Evolutionary conservation across 2,797 vertebrate genomes (phyloP).

Genomic region (Neoniphon sammara): DNA sequence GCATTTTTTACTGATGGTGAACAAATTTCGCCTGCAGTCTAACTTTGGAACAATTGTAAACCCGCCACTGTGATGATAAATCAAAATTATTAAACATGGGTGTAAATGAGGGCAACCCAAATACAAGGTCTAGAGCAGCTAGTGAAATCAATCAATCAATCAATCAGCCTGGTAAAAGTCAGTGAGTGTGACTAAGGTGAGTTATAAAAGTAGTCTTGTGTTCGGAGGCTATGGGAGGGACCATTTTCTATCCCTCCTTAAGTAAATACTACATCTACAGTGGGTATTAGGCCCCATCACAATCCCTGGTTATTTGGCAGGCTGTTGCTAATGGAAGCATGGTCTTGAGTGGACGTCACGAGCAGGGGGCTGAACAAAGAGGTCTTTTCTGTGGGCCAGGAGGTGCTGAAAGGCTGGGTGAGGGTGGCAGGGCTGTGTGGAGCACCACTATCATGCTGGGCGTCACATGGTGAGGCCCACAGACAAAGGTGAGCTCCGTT

Average conservation of each 20-base stretch:
- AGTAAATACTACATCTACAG: constrained; percentile 81
- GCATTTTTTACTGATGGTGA: background rate
- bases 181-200: constrained; percentile 58
- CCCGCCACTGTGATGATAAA: constrained; percentile 32
- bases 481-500: constrained; percentile 73
- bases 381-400: constrained; percentile 78
- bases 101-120: constrained; percentile 22
- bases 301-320: constrained; percentile 83
- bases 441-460: constrained; percentile 78
- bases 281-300: constrained; percentile 81
- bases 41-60: constrained; percentile 30
- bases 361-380: constrained; percentile 80
- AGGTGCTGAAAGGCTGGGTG: constrained; percentile 88
- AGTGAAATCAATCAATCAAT: constrained; percentile 67
- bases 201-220: constrained; percentile 77
- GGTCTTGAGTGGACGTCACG: constrained; percentile 76
- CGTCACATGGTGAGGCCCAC: constrained; percentile 52
- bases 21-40: background rate
- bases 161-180: constrained; percentile 62
- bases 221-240: constrained; percentile 68
- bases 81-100: constrained; percentile 28
- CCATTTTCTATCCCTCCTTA: constrained; percentile 77
- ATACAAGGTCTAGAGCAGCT: constrained; percentile 25
- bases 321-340: constrained; percentile 79
- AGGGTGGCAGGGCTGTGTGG: constrained; percentile 74